Base-by-base conservation (phyloP, 1,140 invertebrate species). In the Pseudomyrmex gracilis region DNA sequence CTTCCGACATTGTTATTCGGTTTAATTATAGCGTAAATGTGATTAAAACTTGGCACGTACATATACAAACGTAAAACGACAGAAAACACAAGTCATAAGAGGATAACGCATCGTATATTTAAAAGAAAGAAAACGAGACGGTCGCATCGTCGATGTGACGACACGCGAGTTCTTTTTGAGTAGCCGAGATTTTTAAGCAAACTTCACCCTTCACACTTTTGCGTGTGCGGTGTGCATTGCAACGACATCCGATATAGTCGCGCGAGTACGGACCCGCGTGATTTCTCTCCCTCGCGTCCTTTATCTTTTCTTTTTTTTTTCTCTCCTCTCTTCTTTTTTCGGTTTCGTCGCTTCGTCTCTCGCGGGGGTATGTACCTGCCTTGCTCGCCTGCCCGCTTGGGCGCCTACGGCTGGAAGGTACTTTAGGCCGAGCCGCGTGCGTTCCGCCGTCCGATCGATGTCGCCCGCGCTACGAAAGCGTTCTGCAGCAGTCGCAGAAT, bases 201-300 rank as follows among this genome's bases (percentile, higher is more conserved):
- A 24, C 43, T 22, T 78, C 64, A 43, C 12, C 13, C 17, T 8
- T 20, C 2, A 13, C 22, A 34, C 34, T 34, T 5, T 34, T 34
- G 34, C 34, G 34, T 5, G 34, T 24, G 24, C 34, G 34, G 34
- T 34, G 34, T 7, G 34, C 34, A 34, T 34, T 5, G 34, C 34
- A 34, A 34, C 34, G 85, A 89, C 88, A 87, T 86, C 82, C 83
- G 89, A 90, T 92, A 92, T 90, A 92, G 88, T 92, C 91, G 85
- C 68, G 47, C 45, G 71, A 90, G 83, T 84, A 91, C 55, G 78
- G 58, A 55, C n/a, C 47, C 68, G 70, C 68, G 76, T 47, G 58
- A 73, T 63, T 61, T 73, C 70, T 73, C 70, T 22, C 43, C 20
- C 45, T 73, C 78, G 53, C 47, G 51, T 68, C 51, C 20, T 57